A percentile compares a stretch with the other conserved stretches of the same genome.
These are phyloP conservation scores for Okamejei kenojei DNA, from an alignment of 2,797 vertebrate species.

Conservation along the genomic window DNA sequence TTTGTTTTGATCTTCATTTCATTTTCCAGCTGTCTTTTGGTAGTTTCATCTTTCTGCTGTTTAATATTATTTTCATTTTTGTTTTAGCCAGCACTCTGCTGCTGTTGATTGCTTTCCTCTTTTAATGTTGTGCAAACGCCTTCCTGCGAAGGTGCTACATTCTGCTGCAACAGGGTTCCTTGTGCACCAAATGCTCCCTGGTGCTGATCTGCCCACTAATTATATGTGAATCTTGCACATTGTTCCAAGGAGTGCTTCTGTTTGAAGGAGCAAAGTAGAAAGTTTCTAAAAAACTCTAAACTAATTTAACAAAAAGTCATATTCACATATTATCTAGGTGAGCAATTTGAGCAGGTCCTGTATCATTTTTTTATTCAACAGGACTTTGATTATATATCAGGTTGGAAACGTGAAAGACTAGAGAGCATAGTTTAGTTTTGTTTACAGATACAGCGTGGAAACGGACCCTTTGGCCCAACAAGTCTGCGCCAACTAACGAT, in stretches of 20 bases:
- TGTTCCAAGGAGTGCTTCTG: background rate
- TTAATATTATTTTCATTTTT: background rate
- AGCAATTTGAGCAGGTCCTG: too few species aligned
- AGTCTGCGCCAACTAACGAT: too few species aligned
- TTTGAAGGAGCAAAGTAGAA: background rate
- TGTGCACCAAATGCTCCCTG: background rate
- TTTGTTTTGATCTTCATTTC: constrained; percentile 20
- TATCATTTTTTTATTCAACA: too few species aligned
- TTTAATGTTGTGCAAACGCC: background rate
- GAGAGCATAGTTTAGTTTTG: too few species aligned
- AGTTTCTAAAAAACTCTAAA: background rate
- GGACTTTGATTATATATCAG: too few species aligned
- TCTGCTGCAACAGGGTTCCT: background rate
- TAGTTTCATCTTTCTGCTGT: background rate
- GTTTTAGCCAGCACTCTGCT: background rate
- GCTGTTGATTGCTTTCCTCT: background rate
- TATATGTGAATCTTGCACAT: background rate
- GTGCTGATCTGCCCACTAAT: background rate
- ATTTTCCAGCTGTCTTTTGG: background rate
- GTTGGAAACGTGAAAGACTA: too few species aligned
- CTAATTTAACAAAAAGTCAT: background rate
- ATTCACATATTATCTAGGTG: background rate
- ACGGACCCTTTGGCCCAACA: too few species aligned
- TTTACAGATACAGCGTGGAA: too few species aligned
- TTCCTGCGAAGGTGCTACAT: background rate